Evolutionary conservation across 2,797 vertebrate species (phyloP).

Genomic region (Amblyraja radiata): DNA sequence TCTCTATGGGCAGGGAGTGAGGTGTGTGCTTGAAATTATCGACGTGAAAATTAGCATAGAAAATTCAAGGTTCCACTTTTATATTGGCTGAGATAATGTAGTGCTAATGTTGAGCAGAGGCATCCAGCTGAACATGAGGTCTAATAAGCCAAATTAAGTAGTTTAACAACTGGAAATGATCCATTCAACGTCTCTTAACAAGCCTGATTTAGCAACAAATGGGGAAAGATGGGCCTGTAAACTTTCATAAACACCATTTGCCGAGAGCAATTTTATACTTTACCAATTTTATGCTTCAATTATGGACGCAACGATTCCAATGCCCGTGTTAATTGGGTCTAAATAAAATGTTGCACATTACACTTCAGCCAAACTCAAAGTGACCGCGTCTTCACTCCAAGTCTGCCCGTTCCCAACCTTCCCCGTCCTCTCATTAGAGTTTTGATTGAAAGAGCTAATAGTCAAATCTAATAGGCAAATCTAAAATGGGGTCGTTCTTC

Average conservation of each 20-base stretch:
- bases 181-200: not conserved
- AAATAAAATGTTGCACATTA: not conserved
- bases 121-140: not conserved
- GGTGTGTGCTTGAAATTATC: too few relatives aligned
- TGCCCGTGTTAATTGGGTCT: not conserved
- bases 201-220: constrained; percentile 21
- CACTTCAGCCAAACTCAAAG: not conserved
- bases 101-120: not conserved
- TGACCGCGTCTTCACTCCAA: not conserved
- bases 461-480: too few relatives aligned
- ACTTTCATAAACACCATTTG: not conserved
- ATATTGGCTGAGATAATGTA: not conserved
- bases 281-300: not conserved
- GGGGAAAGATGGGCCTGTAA: not conserved
- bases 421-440: not conserved
- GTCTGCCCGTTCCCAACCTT: not conserved
- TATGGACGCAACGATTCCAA: not conserved
- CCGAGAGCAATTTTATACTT: not conserved
- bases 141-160: not conserved
- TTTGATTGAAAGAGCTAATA: too few relatives aligned
- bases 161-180: not conserved
- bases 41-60: not conserved
- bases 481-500: too few relatives aligned
- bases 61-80: not conserved
- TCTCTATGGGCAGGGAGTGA: not conserved